Conservation (phyloP, 2,113 vertebrate species). For the Sporophila hypoxantha region DNA sequence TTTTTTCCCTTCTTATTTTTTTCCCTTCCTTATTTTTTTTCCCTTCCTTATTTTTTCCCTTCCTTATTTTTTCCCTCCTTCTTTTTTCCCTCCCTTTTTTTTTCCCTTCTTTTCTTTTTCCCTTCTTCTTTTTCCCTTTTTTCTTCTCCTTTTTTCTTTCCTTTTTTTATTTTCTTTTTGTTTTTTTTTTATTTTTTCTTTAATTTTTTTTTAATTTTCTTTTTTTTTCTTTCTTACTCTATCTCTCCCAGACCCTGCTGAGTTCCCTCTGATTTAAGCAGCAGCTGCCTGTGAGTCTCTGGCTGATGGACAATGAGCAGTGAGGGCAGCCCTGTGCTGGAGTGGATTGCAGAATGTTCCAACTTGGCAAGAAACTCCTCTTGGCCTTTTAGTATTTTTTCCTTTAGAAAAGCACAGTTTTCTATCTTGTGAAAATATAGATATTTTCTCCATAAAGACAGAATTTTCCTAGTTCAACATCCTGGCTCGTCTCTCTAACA, state of each 20-base stretch:
- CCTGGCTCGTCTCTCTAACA: slow-evolving; percentile 16
- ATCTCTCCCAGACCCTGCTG: neutral
- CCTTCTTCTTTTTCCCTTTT: too few species aligned
- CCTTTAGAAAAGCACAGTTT: slow-evolving; percentile 6
- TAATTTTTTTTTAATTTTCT: neutral
- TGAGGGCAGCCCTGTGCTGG: neutral
- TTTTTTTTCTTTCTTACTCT: neutral
- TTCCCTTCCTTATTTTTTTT: too few species aligned
- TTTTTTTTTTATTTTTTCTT: neutral
- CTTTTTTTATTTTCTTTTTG: too few species aligned
- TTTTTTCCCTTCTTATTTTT: too few species aligned
- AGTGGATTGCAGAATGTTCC: neutral
- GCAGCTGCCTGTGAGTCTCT: neutral
- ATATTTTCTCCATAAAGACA: slow-evolving; percentile 10
- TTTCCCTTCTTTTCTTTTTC: too few species aligned
- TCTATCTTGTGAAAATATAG: slow-evolving; percentile 53
- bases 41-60: too few species aligned
- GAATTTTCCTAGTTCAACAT: slow-evolving; percentile 27
- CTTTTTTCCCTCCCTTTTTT: too few species aligned
- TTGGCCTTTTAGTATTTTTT: neutral
- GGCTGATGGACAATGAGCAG: neutral
- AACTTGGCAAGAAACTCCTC: slow-evolving; percentile 1
- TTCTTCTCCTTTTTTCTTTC: too few species aligned
- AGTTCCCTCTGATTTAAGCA: neutral
- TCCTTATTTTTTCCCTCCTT: too few species aligned